Evolutionary conservation across 2,797 vertebrate species (phyloP).

Genomic region (Octomys mimax): DNA sequence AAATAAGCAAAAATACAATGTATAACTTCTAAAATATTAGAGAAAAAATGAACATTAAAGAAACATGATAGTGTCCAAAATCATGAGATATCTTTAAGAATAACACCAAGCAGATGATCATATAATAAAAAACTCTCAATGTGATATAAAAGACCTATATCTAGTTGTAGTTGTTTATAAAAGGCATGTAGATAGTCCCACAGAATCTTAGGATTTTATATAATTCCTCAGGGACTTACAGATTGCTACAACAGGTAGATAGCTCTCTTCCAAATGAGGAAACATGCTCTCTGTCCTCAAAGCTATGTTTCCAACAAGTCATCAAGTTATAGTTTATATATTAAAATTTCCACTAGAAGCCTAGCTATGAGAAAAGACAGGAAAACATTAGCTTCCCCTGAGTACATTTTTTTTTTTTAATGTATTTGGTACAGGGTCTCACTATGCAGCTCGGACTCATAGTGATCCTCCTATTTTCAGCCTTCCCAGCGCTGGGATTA

Average conservation of each 20-base stretch:
- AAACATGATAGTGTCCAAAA: conserved; percentile 43
- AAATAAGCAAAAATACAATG: conserved; percentile 50
- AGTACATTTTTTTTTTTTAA: neutral
- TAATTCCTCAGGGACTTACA: neutral
- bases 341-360: neutral
- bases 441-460: too few species aligned
- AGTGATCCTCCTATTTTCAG: too few species aligned
- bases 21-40: conserved; percentile 29
- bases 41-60: neutral
- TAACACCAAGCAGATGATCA: conserved; percentile 1
- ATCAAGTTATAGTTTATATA: neutral
- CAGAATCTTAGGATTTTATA: neutral
- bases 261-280: neutral
- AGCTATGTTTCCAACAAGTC: neutral
- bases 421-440: too few species aligned
- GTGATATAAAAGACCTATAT: conserved; percentile 25
- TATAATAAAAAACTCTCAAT: conserved; percentile 23
- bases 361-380: neutral
- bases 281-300: neutral
- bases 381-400: neutral
- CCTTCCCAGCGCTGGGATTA: too few species aligned
- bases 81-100: neutral
- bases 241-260: neutral
- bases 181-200: neutral
- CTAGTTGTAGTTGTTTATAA: neutral